Conservation (phyloP, 1,140 invertebrate species). For the Anastrepha obliqua region DNA sequence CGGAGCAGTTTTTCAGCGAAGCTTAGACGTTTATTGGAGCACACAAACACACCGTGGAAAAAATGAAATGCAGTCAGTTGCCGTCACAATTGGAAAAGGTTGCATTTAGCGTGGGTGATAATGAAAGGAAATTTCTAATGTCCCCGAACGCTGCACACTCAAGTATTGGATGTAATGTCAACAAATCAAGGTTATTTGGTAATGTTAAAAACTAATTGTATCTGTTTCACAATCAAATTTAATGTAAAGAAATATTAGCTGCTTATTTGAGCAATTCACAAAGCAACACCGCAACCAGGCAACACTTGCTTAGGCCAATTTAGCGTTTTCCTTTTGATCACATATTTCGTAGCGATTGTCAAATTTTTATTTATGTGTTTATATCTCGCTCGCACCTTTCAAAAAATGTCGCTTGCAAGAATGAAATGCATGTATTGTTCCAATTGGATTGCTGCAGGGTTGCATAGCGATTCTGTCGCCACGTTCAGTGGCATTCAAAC, state of each 20-base stretch:
- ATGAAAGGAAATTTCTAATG: not conserved
- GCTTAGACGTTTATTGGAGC: not conserved
- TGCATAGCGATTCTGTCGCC: not conserved
- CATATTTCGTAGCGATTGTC: not conserved
- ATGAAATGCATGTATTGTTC: not conserved
- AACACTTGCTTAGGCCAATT: not conserved
- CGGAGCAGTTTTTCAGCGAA: not conserved
- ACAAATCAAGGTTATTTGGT: too few species aligned
- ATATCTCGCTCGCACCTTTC: not conserved
- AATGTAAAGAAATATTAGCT: too few species aligned
- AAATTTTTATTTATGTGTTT: not conserved
- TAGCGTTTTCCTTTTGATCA: not conserved
- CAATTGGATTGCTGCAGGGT: not conserved
- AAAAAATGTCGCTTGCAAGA: not conserved
- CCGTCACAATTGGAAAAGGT: not conserved
- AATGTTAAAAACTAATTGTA: too few species aligned
- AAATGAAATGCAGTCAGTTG: not conserved
- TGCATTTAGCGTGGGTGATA: not conserved
- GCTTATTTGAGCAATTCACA: not conserved
- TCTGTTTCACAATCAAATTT: too few species aligned
- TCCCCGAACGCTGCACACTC: too few species aligned
- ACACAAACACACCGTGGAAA: constrained; percentile 30
- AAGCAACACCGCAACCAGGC: not conserved
- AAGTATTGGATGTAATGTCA: too few species aligned
- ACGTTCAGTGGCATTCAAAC: not conserved